Conservation (phyloP, 2,888 invertebrate genomes). For the Pomacea canaliculata region DNA sequence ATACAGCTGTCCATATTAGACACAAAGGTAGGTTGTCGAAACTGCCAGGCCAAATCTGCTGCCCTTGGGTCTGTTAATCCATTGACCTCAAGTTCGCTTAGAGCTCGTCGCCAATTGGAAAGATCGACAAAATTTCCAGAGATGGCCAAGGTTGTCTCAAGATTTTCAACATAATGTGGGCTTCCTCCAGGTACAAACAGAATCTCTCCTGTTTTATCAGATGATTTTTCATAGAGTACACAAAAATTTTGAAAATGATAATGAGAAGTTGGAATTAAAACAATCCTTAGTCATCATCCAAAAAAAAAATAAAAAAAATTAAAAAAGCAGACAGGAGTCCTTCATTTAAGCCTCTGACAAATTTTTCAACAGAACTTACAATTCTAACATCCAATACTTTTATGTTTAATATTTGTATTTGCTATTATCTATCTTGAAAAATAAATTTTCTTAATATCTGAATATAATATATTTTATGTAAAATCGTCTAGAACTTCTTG, state of each 20-base stretch:
- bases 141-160: conserved; percentile 60
- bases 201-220: conserved; percentile 53
- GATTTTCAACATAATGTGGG: conserved; percentile 62
- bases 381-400: too few relatives aligned
- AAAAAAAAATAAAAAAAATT: too few relatives aligned
- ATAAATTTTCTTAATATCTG: too few relatives aligned
- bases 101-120: conserved; percentile 53
- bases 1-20: conserved; percentile 36
- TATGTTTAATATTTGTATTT: too few relatives aligned
- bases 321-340: too few relatives aligned
- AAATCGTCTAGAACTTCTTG: too few relatives aligned
- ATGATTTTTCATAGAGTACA: background rate
- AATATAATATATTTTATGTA: too few relatives aligned
- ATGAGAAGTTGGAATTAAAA: too few relatives aligned
- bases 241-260: background rate
- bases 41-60: conserved; percentile 45
- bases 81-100: conserved; percentile 52
- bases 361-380: too few relatives aligned
- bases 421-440: too few relatives aligned
- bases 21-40: conserved; percentile 38
- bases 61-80: conserved; percentile 54
- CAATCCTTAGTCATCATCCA: too few relatives aligned
- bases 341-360: too few relatives aligned
- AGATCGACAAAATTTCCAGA: conserved; percentile 65
- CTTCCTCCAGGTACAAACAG: conserved; percentile 65